phyloP scores from a whole-genome alignment of 2,113 vertebrate species.

The zebrafish (Danio rerio) region GRCz12tu NC_133181.1:45074501-45075000 shows the following conservation, averaged over 20 bases:
- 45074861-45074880: not conserved
- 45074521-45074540: too few relatives aligned
- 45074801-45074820: conserved; percentile 2
- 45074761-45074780: not conserved
- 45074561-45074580: not conserved
- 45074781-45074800: not conserved
- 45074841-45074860: not conserved
- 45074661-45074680: not conserved
- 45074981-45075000: too few relatives aligned
- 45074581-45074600: too few relatives aligned
- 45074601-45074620: not conserved
- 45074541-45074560: too few relatives aligned
- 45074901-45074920: too few relatives aligned
- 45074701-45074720: conserved; percentile 4
- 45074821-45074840: not conserved
- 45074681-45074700: not conserved
- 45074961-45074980: too few relatives aligned
- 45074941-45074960: too few relatives aligned
- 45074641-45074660: not conserved
- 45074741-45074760: not conserved
- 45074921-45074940: too few relatives aligned
- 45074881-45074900: too few relatives aligned
- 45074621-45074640: not conserved
- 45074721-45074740: conserved; percentile 19
- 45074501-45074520: too few relatives aligned